A percentile compares a stretch with the other conserved stretches of the same genome.
phyloP scores from a whole-genome alignment of 2,888 invertebrate species.

The Seladonia tumulorum region DNA sequence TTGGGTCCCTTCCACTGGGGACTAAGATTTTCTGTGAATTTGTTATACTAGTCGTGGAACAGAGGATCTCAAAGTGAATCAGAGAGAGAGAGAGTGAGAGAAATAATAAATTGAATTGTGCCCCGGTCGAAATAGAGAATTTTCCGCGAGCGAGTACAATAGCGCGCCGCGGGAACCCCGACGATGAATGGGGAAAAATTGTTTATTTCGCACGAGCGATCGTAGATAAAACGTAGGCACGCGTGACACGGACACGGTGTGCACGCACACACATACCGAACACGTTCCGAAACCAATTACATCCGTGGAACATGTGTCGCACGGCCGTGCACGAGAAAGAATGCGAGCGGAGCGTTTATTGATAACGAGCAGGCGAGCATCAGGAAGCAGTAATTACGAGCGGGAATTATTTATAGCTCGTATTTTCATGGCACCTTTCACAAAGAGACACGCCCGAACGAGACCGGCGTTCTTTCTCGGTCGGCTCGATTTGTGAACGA shows the following conservation, averaged over 20 bases:
- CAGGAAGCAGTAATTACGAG: conserved; percentile 55
- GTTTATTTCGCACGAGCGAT: background rate
- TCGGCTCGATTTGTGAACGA: background rate
- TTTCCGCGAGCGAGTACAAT: background rate
- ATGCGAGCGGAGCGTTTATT: conserved; percentile 45
- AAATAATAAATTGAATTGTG: background rate
- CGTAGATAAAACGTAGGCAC: background rate
- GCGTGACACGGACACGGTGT: background rate
- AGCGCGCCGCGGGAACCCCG: background rate
- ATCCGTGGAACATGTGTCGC: conserved; percentile 34
- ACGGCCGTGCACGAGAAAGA: conserved; percentile 44
- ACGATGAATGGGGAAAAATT: background rate
- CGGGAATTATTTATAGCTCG: conserved; percentile 46
- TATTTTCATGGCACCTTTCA: conserved; percentile 28
- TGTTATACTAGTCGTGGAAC: background rate
- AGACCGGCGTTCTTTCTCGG: background rate
- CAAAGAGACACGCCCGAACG: background rate
- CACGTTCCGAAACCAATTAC: conserved; percentile 42
- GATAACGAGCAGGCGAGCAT: conserved; percentile 54
- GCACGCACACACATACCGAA: background rate
- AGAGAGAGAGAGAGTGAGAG: no score
- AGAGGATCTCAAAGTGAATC: background rate
- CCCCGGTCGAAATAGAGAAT: background rate
- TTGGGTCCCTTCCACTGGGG: no score
- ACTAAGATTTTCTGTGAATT: background rate